Percentiles rank a stretch among this genome's conserved stretches.
phyloP scores from a whole-genome alignment of 2,888 invertebrate species.

The Pandemis cinnamomeana region DNA sequence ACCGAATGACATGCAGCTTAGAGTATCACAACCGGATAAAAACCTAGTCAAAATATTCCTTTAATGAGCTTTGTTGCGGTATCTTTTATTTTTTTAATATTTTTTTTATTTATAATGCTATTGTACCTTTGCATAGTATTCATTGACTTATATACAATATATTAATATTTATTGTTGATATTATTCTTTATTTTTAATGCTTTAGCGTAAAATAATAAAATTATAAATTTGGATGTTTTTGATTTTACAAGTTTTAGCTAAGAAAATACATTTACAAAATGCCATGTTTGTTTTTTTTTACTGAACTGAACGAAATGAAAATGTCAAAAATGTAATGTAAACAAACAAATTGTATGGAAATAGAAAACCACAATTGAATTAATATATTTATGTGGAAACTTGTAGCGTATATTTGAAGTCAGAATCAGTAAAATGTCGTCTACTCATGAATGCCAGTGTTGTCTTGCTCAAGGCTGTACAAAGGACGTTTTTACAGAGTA shows the following conservation, averaged over 20 bases:
- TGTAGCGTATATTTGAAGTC: neutral
- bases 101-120: neutral
- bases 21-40: neutral
- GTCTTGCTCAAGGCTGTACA: conserved; percentile 11
- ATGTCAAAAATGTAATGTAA: neutral
- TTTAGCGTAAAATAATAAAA: neutral
- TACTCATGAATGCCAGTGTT: conserved; percentile 13
- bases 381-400: neutral
- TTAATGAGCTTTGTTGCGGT: too few species aligned
- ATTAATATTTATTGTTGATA: neutral
- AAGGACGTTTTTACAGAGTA: conserved; percentile 33
- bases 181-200: neutral
- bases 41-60: neutral
- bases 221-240: neutral
- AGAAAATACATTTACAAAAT: neutral
- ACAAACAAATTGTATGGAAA: neutral
- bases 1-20: conserved; percentile 19
- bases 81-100: neutral
- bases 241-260: neutral
- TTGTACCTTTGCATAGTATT: too few species aligned
- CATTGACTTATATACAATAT: too few species aligned
- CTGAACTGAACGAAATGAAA: neutral
- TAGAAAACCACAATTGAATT: neutral
- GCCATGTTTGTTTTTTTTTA: neutral
- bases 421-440: conserved; percentile 6